phyloP scores from a whole-genome alignment of 2,113 vertebrate species.

The Meles meles region DNA sequence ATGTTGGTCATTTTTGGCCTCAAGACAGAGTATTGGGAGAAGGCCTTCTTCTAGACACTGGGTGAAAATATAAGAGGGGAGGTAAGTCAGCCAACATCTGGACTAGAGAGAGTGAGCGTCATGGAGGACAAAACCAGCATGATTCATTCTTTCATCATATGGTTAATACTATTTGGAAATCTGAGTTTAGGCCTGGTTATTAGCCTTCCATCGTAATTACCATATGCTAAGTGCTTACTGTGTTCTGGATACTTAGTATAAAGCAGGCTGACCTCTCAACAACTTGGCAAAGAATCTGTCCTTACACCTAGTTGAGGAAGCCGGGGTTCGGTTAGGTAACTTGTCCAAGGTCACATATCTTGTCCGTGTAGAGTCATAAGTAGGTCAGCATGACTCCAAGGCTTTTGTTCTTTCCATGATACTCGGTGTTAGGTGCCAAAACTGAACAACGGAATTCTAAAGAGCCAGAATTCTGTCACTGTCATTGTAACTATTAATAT shows the following conservation, averaged over 20 bases:
- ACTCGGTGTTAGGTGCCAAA: not conserved
- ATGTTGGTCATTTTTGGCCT: not conserved
- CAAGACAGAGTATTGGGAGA: not conserved
- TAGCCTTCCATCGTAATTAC: not conserved
- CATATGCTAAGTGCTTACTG: not conserved
- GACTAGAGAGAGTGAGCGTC: not conserved
- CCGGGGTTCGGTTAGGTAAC: not conserved
- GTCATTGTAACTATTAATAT: not conserved
- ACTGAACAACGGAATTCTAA: not conserved
- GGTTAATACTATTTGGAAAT: not conserved
- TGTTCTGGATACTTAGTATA: not conserved
- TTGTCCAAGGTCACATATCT: not conserved
- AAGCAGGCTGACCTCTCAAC: not conserved
- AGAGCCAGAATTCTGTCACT: not conserved
- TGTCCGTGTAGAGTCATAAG: not conserved
- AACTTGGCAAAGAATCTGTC: not conserved
- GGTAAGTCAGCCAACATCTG: not conserved
- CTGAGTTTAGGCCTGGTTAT: not conserved
- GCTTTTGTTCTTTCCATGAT: not conserved
- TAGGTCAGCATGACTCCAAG: not conserved
- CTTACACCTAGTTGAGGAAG: not conserved
- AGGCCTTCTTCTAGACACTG: not conserved
- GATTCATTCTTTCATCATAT: not conserved
- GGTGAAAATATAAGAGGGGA: not conserved
- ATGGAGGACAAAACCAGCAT: not conserved